phyloP scores from a whole-genome alignment of 2,113 vertebrate genomes.

The Cygnus atratus region DNA sequence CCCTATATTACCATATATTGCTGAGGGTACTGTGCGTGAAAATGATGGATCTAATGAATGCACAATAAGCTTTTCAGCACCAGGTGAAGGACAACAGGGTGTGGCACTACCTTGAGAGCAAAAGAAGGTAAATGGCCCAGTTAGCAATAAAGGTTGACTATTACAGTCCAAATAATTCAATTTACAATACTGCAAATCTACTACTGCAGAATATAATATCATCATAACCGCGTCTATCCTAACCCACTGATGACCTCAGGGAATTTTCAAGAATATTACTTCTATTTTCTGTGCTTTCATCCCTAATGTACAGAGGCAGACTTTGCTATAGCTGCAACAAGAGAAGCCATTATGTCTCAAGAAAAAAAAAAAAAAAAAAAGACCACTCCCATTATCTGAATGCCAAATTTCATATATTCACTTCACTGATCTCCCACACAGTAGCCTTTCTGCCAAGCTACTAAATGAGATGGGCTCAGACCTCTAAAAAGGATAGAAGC shows the following conservation, averaged over 20 bases:
- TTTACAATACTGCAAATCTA: constrained; percentile 39
- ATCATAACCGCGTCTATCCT: not conserved
- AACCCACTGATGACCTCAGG: constrained; percentile 53
- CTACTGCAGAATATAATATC: constrained; percentile 36
- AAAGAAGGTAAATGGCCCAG: not conserved
- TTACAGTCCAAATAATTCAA: constrained; percentile 22
- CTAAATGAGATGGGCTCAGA: not conserved
- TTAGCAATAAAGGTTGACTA: constrained; percentile 10
- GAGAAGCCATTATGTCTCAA: constrained; percentile 26
- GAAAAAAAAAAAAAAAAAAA: not conserved
- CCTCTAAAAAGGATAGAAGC: not conserved
- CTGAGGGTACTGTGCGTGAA: not conserved
- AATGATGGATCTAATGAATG: accelerated
- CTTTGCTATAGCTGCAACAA: not conserved
- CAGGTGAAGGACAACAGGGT: not conserved
- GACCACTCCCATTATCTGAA: constrained; percentile 39
- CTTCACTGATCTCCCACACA: not conserved
- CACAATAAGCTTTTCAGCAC: not conserved
- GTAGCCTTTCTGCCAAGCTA: not conserved
- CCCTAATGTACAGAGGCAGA: constrained; percentile 35
- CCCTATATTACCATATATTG: not conserved
- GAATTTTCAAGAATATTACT: constrained; percentile 56
- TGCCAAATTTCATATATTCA: constrained; percentile 36
- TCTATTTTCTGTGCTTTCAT: constrained; percentile 40
- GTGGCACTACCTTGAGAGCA: not conserved